phyloP scores from a whole-genome alignment of 1,140 invertebrate genomes.

The Sitobion miscanthi region DNA sequence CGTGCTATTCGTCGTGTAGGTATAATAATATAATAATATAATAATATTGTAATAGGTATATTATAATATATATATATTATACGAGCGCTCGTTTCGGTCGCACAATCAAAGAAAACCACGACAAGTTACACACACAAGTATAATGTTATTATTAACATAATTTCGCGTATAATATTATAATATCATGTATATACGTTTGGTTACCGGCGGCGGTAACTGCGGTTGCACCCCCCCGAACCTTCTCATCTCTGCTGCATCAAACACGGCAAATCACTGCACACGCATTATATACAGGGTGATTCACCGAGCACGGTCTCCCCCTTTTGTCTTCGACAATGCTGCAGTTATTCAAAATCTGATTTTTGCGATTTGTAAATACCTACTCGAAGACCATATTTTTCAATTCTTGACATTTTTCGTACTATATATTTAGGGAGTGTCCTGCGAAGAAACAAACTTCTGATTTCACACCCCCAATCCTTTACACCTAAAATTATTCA shows the following conservation, averaged over 20 bases:
- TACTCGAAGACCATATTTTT: background rate
- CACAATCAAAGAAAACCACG: background rate
- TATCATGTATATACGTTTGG: background rate
- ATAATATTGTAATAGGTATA: no score
- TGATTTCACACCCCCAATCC: no score
- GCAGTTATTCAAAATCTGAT: background rate
- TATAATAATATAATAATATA: no score
- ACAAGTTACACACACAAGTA: background rate
- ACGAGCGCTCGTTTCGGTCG: background rate
- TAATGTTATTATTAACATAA: background rate
- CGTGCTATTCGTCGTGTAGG: background rate
- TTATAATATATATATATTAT: background rate
- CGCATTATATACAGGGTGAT: background rate
- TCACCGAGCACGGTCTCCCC: background rate
- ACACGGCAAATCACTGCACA: background rate
- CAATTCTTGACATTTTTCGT: background rate
- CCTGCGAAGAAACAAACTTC: no score
- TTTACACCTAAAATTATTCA: background rate
- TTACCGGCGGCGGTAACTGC: background rate
- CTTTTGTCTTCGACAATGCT: background rate
- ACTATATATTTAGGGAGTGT: no score
- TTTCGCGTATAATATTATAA: background rate
- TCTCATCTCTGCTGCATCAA: background rate
- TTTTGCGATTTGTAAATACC: background rate
- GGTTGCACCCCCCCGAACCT: background rate